Percentiles rank a stretch among this genome's conserved stretches.
These are phyloP conservation scores for human (Homo sapiens) DNA, from an alignment of 2,113 vertebrate genomes.

Conservation along the genomic window DNA sequence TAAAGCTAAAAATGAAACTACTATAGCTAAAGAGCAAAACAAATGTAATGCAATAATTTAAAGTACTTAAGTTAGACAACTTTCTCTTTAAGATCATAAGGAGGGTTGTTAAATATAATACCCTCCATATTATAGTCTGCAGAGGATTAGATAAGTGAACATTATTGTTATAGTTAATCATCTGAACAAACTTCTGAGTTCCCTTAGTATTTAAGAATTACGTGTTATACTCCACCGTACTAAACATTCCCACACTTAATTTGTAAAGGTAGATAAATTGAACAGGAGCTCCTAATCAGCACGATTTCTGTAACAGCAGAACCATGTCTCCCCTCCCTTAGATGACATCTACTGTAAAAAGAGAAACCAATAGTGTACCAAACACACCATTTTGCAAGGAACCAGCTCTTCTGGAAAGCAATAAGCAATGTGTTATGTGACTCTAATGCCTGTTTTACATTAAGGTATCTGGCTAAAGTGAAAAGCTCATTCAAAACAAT, in stretches of 20 bases:
- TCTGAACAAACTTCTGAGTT: conserved; percentile 17
- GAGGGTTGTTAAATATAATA: background rate
- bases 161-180: background rate
- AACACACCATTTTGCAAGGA: conserved; percentile 13
- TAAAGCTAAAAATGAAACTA: background rate
- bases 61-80: conserved; percentile 22
- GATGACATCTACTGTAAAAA: conserved; percentile 25
- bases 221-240: background rate
- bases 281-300: background rate
- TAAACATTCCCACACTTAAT: background rate
- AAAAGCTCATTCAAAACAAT: conserved; percentile 32
- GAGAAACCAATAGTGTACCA: background rate
- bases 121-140: background rate
- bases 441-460: background rate
- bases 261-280: conserved; percentile 40
- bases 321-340: background rate
- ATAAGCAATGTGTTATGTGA: background rate
- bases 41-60: background rate
- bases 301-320: background rate
- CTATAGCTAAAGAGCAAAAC: background rate
- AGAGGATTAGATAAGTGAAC: conserved; percentile 29
- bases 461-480: conserved; percentile 6
- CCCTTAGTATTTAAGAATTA: conserved; percentile 18
- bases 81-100: conserved; percentile 38
- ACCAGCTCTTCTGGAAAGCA: background rate